Evolutionary conservation across 92 coral and sea anemone genomes (phyloP).

Genomic region (Meandrina meandrites): DNA sequence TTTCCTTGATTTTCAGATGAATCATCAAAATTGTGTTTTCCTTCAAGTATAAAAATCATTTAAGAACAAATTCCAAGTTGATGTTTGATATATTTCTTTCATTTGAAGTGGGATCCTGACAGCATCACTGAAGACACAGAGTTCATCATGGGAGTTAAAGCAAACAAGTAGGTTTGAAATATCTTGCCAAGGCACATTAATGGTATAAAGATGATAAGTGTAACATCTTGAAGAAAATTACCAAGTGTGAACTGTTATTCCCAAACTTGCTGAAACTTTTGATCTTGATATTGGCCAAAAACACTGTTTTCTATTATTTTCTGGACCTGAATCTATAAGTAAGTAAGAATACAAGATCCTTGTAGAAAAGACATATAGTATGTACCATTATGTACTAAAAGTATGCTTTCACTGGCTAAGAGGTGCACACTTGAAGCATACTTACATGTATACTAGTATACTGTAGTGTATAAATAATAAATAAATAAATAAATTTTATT

Average conservation of each 20-base stretch:
- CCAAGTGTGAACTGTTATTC: no score
- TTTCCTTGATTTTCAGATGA: neutral
- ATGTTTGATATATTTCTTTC: neutral
- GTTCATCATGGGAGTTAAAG: slow-evolving; percentile 99
- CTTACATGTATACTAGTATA: no score
- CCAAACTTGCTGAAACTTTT: neutral
- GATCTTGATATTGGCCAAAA: neutral
- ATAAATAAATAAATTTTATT: no score
- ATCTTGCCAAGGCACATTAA: neutral
- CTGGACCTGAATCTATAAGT: neutral
- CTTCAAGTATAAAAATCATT: neutral
- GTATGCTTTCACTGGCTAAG: no score
- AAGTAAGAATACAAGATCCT: neutral
- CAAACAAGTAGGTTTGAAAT: slow-evolving; percentile 81
- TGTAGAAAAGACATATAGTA: no score
- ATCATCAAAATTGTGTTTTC: neutral
- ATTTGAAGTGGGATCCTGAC: slow-evolving; percentile 92
- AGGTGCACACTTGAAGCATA: no score
- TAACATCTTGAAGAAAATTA: no score
- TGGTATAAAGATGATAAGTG: no score
- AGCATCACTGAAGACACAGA: slow-evolving; percentile 91
- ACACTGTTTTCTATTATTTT: neutral
- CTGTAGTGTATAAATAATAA: no score
- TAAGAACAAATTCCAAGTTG: neutral
- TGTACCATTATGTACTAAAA: no score